A percentile compares a stretch with the other conserved stretches of the same genome.
Evolutionary conservation across 2,113 vertebrate genomes (phyloP).

Genomic region (Beaufortia kweichowensis): DNA sequence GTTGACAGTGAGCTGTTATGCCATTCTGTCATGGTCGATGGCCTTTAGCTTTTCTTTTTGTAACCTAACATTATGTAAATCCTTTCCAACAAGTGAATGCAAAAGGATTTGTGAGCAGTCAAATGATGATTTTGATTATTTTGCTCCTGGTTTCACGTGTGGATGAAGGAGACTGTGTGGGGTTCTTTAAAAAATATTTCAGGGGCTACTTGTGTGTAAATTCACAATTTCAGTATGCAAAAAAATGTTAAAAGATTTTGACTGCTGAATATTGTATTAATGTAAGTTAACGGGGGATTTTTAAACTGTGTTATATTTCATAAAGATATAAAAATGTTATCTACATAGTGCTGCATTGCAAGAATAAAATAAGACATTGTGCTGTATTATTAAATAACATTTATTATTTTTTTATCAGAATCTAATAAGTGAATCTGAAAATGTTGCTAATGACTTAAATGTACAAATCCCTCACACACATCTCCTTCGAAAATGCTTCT

Average conservation of each 20-base stretch:
- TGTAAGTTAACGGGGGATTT: not conserved
- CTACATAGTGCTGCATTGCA: too few relatives aligned
- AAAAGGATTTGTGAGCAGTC: slow-evolving; percentile 56
- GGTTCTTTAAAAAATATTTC: slow-evolving; percentile 13
- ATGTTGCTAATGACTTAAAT: not conserved
- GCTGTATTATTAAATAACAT: too few relatives aligned
- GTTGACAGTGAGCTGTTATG: slow-evolving; percentile 82
- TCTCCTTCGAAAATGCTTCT: not conserved
- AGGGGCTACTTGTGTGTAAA: not conserved
- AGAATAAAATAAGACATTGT: too few relatives aligned
- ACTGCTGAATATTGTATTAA: not conserved
- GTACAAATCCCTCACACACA: not conserved
- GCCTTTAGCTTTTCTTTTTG: slow-evolving; percentile 71
- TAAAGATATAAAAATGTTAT: too few relatives aligned
- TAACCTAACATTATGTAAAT: slow-evolving; percentile 81
- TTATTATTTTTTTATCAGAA: too few relatives aligned
- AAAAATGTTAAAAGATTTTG: not conserved
- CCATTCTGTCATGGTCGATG: slow-evolving; percentile 76
- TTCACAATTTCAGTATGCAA: not conserved
- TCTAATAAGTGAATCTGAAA: not conserved
- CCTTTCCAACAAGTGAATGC: slow-evolving; percentile 64
- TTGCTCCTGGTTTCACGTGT: slow-evolving; percentile 57
- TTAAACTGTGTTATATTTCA: too few relatives aligned
- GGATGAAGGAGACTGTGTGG: slow-evolving; percentile 78
- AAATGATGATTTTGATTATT: slow-evolving; percentile 58